Conservation (phyloP, 2,888 invertebrate species). For the Marronus borbonicus region DNA sequence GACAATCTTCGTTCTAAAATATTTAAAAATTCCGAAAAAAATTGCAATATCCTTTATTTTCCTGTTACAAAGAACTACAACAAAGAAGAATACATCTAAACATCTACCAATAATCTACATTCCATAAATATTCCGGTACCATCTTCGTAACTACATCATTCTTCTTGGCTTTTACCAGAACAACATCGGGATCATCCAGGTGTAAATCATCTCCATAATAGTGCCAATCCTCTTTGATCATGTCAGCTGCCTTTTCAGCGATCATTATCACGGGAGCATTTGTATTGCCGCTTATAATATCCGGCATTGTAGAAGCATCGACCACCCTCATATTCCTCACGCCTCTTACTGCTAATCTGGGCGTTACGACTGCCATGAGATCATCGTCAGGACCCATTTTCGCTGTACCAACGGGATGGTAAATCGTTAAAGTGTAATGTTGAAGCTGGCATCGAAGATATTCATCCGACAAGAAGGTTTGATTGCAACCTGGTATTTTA, state of each 20-base stretch:
- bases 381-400: slow-evolving; percentile 83
- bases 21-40: no score
- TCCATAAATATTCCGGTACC: slow-evolving; percentile 28
- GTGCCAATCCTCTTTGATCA: slow-evolving; percentile 89
- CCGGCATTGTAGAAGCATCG: slow-evolving; percentile 92
- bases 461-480: slow-evolving; percentile 79
- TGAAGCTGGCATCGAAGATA: slow-evolving; percentile 85
- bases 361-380: slow-evolving; percentile 79
- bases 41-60: no score
- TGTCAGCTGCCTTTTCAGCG: slow-evolving; percentile 90
- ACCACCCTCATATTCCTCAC: slow-evolving; percentile 84
- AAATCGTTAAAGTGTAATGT: slow-evolving; percentile 85
- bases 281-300: slow-evolving; percentile 90
- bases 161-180: not conserved
- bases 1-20: no score
- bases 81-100: not conserved
- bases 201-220: not conserved
- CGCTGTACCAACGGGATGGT: slow-evolving; percentile 87
- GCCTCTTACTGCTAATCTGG: slow-evolving; percentile 82
- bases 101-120: slow-evolving; percentile 49
- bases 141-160: slow-evolving; percentile 21
- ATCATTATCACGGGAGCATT: slow-evolving; percentile 94
- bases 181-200: not conserved
- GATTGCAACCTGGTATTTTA: slow-evolving; percentile 79
- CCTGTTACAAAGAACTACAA: not conserved